These are phyloP conservation scores for Solenodon paradoxus DNA, from an alignment of 2,113 vertebrate genomes.

Conservation along the genomic window DNA sequence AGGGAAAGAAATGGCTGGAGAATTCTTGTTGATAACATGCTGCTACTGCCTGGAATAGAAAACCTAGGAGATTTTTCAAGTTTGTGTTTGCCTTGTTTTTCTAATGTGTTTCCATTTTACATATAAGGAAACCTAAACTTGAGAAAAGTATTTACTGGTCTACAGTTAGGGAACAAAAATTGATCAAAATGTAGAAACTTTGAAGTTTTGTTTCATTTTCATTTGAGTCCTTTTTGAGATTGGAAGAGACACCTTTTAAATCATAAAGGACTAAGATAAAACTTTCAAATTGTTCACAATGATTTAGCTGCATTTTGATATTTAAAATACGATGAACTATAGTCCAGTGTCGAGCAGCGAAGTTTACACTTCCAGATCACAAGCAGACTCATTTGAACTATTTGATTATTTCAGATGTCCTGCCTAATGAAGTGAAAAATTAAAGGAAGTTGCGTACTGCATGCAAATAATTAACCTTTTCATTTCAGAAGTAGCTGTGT, in stretches of 20 bases:
- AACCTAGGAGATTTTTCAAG: not conserved
- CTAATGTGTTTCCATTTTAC: constrained; percentile 2
- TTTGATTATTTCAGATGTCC: not conserved
- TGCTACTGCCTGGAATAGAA: not conserved
- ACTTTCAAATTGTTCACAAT: not conserved
- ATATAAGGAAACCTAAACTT: not conserved
- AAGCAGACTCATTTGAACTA: not conserved
- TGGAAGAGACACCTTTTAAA: not conserved
- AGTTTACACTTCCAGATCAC: not conserved
- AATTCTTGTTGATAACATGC: not conserved
- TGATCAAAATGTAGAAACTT: not conserved
- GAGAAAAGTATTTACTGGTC: not conserved
- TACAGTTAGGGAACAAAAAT: not conserved
- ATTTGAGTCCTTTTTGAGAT: not conserved
- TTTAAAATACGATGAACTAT: not conserved
- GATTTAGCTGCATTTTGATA: not conserved
- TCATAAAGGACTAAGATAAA: not conserved
- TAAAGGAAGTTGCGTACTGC: not conserved
- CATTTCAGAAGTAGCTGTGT: not conserved
- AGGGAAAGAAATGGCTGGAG: not conserved
- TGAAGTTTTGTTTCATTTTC: constrained; percentile 49
- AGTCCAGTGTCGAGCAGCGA: not conserved
- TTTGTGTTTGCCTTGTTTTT: not conserved
- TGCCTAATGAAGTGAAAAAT: constrained; percentile 4
- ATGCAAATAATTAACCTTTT: not conserved